A percentile compares a stretch with the other conserved stretches of the same genome.
phyloP scores from a whole-genome alignment of 1,140 invertebrate species.

The Eueides isabella region DNA sequence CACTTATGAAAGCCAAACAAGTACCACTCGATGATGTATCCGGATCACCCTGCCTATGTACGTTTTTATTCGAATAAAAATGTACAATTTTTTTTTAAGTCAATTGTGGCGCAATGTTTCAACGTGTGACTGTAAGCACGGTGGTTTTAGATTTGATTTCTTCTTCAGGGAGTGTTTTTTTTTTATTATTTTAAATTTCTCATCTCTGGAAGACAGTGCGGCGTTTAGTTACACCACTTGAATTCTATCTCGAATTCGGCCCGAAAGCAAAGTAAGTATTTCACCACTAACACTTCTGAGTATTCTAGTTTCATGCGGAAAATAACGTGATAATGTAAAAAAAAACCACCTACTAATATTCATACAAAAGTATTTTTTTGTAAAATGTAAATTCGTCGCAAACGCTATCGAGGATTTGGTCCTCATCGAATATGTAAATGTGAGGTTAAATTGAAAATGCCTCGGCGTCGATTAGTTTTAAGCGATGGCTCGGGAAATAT shows the following conservation, averaged over 20 bases:
- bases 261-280: too few species aligned
- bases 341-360: not conserved
- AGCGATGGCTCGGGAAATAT: constrained; percentile 37
- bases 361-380: constrained; percentile 49
- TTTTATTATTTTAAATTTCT: too few species aligned
- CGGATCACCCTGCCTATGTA: not conserved
- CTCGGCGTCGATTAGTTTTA: constrained; percentile 53
- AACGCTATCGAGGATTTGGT: constrained; percentile 54
- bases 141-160: too few species aligned
- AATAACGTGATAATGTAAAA: too few species aligned
- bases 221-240: too few species aligned
- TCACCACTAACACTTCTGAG: too few species aligned
- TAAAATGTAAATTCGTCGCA: constrained; percentile 57
- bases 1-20: constrained; percentile 7
- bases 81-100: not conserved
- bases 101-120: too few species aligned
- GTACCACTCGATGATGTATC: not conserved
- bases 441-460: constrained; percentile 71
- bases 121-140: too few species aligned
- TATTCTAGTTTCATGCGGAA: too few species aligned
- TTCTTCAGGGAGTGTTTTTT: too few species aligned
- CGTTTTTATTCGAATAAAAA: not conserved
- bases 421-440: constrained; percentile 69
- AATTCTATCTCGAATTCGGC: too few species aligned
- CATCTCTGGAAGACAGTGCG: too few species aligned